Conservation (phyloP, 2,797 vertebrate species). For the Neopelma chrysocephalum region DNA sequence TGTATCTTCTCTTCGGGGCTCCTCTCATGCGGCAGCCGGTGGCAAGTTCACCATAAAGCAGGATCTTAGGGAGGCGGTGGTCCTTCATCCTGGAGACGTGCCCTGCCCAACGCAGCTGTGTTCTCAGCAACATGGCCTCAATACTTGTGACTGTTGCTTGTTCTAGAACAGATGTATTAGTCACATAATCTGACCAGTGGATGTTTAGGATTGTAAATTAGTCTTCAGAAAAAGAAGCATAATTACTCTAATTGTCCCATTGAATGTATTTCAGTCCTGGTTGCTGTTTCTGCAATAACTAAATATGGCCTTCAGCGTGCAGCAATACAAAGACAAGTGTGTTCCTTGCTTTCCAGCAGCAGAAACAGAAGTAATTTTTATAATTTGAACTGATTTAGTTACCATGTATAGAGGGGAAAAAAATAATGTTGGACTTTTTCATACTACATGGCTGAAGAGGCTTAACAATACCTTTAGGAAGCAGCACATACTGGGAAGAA, state of each 20-base stretch:
- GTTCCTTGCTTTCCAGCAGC: not conserved
- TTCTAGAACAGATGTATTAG: no score
- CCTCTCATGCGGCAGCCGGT: no score
- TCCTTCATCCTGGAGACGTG: no score
- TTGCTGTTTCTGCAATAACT: not conserved
- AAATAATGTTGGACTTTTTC: not conserved
- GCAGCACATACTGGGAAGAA: not conserved
- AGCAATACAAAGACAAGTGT: not conserved
- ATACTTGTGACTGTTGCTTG: no score
- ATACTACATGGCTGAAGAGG: not conserved
- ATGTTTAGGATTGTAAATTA: no score
- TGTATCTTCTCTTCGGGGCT: no score
- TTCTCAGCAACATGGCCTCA: no score
- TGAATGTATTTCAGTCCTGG: not conserved
- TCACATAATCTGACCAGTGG: no score
- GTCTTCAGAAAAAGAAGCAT: not conserved
- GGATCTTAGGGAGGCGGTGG: no score
- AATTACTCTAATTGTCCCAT: not conserved
- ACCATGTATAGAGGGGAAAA: fast-evolving
- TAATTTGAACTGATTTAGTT: not conserved
- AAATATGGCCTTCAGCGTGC: not conserved
- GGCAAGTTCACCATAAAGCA: no score
- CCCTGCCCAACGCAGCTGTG: no score
- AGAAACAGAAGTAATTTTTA: not conserved
- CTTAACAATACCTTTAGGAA: not conserved